phyloP scores from a whole-genome alignment of 2,113 vertebrate species.

The Entomyzon cyanotis region DNA sequence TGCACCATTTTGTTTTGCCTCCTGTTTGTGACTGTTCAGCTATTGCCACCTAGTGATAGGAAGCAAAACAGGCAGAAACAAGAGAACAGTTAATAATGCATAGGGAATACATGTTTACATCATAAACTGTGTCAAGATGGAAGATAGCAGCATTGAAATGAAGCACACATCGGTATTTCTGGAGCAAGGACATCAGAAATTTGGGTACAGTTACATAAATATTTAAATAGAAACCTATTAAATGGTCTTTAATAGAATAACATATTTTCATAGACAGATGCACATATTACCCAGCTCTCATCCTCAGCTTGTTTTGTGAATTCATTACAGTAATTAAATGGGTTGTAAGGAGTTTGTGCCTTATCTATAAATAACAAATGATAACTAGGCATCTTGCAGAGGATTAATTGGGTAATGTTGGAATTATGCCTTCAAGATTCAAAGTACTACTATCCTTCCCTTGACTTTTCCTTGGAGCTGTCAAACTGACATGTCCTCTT shows the following conservation, averaged over 20 bases:
- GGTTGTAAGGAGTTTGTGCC: not conserved
- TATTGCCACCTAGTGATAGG: constrained; percentile 64
- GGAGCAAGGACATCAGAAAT: not conserved
- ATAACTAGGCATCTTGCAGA: not conserved
- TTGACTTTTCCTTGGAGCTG: not conserved
- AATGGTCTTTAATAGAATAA: not conserved
- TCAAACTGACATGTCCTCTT: not conserved
- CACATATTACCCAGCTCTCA: not conserved
- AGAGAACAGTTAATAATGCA: not conserved
- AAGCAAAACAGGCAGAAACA: constrained; percentile 9
- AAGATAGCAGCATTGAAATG: not conserved
- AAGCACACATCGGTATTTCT: not conserved
- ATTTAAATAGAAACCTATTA: not conserved
- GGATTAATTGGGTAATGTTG: not conserved
- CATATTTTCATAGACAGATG: not conserved
- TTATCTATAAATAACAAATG: not conserved
- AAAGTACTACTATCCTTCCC: not conserved
- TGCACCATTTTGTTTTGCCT: constrained; percentile 33
- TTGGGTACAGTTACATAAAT: not conserved
- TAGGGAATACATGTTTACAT: not conserved
- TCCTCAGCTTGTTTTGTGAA: not conserved
- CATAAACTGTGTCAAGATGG: not conserved
- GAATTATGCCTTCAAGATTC: not conserved
- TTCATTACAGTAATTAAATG: not conserved
- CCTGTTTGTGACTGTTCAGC: not conserved